Conservation (phyloP, 1,140 invertebrate species). For the Cyclargus thomasi region DNA sequence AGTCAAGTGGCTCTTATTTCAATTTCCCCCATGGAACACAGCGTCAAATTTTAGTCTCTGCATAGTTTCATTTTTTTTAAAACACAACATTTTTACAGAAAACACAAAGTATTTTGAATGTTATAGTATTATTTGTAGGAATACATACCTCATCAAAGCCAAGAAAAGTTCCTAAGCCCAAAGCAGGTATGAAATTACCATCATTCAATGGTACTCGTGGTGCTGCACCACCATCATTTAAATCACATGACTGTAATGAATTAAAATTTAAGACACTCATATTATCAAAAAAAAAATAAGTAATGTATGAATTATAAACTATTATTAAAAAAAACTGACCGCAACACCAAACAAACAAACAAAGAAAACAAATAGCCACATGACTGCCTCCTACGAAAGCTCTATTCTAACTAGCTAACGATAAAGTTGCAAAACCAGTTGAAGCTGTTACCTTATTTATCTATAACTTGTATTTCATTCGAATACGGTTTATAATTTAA, state of each 20-base stretch:
- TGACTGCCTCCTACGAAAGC: neutral
- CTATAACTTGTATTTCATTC: neutral
- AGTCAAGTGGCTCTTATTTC: too few relatives aligned
- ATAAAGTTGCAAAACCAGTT: neutral
- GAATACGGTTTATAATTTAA: neutral
- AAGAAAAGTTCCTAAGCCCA: conserved; percentile 50
- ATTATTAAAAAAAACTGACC: neutral
- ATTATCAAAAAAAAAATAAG: neutral
- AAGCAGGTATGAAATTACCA: conserved; percentile 40
- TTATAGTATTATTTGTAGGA: conserved; percentile 16
- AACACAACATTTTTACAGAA: too few relatives aligned
- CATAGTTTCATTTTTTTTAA: too few relatives aligned
- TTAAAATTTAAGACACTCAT: neutral
- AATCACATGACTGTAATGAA: conserved; percentile 31
- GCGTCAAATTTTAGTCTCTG: too few relatives aligned
- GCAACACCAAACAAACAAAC: neutral
- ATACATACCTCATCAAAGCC: conserved; percentile 50
- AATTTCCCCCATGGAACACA: too few relatives aligned
- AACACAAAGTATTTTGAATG: too few relatives aligned
- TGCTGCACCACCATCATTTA: conserved; percentile 37
- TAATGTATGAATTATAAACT: neutral
- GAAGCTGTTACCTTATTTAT: neutral
- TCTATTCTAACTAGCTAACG: neutral
- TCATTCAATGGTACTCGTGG: conserved; percentile 42
- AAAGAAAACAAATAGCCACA: neutral